Base-by-base conservation (phyloP, 1,140 invertebrate species). In the Euura saliciscinereae region DNA sequence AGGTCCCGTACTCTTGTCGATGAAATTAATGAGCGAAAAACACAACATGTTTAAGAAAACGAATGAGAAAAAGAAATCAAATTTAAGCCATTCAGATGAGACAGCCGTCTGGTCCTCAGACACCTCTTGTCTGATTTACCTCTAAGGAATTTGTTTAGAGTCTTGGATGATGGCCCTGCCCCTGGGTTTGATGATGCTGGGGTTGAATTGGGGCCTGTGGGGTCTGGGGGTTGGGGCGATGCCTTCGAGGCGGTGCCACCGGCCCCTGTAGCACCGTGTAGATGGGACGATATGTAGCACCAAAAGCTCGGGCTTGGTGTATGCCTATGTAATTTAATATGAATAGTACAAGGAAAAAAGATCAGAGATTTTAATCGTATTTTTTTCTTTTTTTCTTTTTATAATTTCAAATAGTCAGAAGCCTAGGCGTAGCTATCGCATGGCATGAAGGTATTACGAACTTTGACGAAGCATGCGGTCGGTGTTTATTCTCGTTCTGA, bases 251-350 rank as follows among this genome's bases (percentile, higher is more conserved):
- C 66, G 83, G 85, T 51, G 80, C 83, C 80, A 85, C 80, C 74
- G 83, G 84, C 74, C 78, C 80, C 80, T 78, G 78, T 67, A 79
- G 80, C 74, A 80, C 83, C 81, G 81, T 84, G 83, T 77, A 85
- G 81, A 78, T 86, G 83, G 78, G 85, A 81, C 78, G 85, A 86
- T 84, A 87, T 83, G 84, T 86, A 87, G 84, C 83, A 87, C 85
- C 86, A 87, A 80, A 87, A 84, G 81, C 85, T 80, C 79, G 84
- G 82, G 72, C 82, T 86, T 76, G 82, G 76, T 80, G 86, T 82
- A 78, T 87, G 85, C 85, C 85, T 86, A 84, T 74, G 79, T 59
- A 59, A 59, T 59, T 59, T 59, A 8, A 59, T 59, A 59, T 59
- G 51, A 59, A 59, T 59, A 59, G 51, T 59, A 59, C 51, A 59